These are phyloP conservation scores for Motacilla alba DNA, from an alignment of 2,113 vertebrate species.

Conservation along the genomic window DNA sequence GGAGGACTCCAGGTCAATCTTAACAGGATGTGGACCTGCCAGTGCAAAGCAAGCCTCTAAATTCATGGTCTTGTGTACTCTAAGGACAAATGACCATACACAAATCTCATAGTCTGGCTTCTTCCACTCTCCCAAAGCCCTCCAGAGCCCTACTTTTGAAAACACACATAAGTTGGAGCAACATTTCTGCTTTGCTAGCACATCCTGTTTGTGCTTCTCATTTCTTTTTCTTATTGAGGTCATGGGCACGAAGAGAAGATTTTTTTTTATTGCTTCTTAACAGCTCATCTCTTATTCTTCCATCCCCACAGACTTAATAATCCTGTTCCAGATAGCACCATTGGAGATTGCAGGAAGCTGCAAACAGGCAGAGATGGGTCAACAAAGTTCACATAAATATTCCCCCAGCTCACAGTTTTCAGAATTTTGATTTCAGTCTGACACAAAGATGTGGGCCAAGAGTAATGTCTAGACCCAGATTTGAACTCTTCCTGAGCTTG, in stretches of 20 bases:
- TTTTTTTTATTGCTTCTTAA: conserved; percentile 26
- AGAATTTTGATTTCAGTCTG: background rate
- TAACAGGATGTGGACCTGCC: background rate
- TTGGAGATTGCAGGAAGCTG: background rate
- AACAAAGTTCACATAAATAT: background rate
- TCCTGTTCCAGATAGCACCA: background rate
- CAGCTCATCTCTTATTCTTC: conserved; percentile 11
- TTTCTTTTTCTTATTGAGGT: conserved; percentile 51
- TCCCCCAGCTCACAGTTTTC: background rate
- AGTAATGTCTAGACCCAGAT: background rate
- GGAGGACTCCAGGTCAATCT: background rate
- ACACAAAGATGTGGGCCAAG: background rate
- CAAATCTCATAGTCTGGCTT: background rate
- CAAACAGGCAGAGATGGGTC: background rate
- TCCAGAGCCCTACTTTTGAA: background rate
- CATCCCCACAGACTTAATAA: background rate
- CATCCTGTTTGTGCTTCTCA: background rate
- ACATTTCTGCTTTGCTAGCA: conserved; percentile 43
- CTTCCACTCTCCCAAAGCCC: background rate
- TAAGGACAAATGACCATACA: background rate
- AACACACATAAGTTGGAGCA: background rate
- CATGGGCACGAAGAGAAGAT: background rate
- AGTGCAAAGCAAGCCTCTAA: background rate
- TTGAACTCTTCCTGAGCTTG: background rate
- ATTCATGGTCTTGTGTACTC: background rate